Base-by-base conservation (phyloP, 2,797 vertebrate species). In the Heliangelus exortis region DNA sequence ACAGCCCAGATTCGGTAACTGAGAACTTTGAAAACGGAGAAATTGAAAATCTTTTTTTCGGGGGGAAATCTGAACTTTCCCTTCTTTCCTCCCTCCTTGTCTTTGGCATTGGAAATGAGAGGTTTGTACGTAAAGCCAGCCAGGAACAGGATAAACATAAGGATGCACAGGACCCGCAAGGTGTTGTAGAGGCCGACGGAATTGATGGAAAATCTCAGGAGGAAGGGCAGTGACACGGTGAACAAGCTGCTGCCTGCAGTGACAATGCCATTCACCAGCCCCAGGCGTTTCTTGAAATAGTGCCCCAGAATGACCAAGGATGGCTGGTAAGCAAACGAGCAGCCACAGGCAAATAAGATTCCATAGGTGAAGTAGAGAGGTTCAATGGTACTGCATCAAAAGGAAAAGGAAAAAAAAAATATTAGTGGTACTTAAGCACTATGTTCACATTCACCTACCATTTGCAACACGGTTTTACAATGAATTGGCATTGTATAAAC, bases 281-380 rank as follows among this genome's bases (percentile, higher is more conserved):
- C 99, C 14, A 99, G 98, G 17, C 99, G 99, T 80, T 98, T 98
- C 98, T 99, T 99, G 97, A 99, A 99, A 85, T 99, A 99, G 95
- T 99, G 99, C 67, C 99, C 99, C 7, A 99, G 97, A 84, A 99
- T 99, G 89, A 99, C 99, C 95, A 99, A 92, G 58, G 99, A 99
- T 2, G 99, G 99, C 97, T 99, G 99, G 97, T 99, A 99, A 0
- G 99, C 98, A 41, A 99, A 99, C 2, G 99, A 99, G 96, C 99
- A 99, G 91, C 99, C 99, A 4, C 98, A 99, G 82, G 99, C 98
- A 85, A 99, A 99, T 89, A 99, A 92, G 15, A 99, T 96, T 59
- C 99, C 99, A 0, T 99, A 99, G 41, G 99, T 99, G 96, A 99
- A 98, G 93, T 99, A 99, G 54, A 99, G 92, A 65, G 98, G 98